Evolutionary conservation across 2,888 invertebrate genomes (phyloP).

Genomic region (Diarsia dahlii): DNA sequence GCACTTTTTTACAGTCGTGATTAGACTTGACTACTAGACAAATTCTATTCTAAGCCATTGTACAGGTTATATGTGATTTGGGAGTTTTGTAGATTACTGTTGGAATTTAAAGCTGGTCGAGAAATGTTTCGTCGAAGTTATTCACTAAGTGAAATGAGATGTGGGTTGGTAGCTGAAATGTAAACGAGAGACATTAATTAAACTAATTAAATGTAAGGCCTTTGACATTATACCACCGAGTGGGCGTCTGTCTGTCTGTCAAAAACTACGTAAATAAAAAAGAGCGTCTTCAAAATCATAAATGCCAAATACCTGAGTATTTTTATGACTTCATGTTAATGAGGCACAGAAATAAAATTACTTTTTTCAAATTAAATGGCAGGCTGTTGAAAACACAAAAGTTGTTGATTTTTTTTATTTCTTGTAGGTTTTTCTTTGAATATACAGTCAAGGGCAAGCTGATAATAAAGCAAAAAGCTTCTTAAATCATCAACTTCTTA

Average conservation of each 20-base stretch:
- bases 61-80: not conserved
- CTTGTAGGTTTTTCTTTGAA: not conserved
- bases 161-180: not conserved
- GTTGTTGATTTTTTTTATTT: no score
- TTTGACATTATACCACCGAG: not conserved
- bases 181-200: not conserved
- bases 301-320: not conserved
- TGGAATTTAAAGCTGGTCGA: not conserved
- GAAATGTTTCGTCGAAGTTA: not conserved
- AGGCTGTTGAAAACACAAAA: not conserved
- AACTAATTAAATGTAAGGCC: not conserved
- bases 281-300: not conserved
- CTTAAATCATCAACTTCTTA: not conserved
- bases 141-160: not conserved
- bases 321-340: not conserved
- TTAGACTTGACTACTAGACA: no score
- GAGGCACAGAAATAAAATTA: not conserved
- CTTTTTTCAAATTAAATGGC: not conserved
- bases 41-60: not conserved
- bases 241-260: not conserved
- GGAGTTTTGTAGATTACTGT: constrained; percentile 14
- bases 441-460: not conserved
- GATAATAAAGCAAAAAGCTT: not conserved
- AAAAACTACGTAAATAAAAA: not conserved
- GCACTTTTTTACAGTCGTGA: no score